Percentiles rank a stretch among this genome's conserved stretches.
Conservation (phyloP, 1,140 invertebrate genomes). For the Orchestia grillus region DNA sequence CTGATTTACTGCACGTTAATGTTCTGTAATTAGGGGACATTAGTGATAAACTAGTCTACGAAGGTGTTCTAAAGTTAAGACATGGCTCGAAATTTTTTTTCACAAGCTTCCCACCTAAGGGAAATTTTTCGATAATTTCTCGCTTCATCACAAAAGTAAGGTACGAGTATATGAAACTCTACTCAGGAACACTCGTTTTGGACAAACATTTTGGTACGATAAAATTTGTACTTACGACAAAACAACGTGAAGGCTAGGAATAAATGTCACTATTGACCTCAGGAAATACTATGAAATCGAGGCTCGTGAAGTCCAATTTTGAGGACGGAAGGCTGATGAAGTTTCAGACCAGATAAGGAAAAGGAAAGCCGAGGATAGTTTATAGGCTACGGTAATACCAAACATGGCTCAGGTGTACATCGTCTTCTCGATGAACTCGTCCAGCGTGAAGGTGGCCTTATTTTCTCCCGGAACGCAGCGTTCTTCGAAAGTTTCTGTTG, state of each 20-base stretch:
- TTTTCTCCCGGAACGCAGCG: background rate
- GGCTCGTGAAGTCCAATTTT: background rate
- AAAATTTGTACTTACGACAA: background rate
- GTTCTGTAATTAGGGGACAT: background rate
- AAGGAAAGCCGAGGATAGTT: background rate
- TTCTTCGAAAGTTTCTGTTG: constrained; percentile 40
- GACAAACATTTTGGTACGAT: background rate
- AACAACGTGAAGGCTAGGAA: background rate
- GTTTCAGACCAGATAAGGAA: background rate
- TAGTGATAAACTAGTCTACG: background rate
- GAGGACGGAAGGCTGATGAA: background rate
- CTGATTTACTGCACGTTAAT: background rate
- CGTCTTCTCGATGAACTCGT: constrained; percentile 44
- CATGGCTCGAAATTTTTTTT: background rate
- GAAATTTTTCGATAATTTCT: background rate
- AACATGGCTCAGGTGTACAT: constrained; percentile 37
- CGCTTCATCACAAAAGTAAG: background rate
- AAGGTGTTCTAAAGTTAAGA: background rate
- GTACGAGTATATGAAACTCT: background rate
- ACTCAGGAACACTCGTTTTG: background rate
- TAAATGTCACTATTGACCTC: background rate
- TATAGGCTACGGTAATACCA: background rate
- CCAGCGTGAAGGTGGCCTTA: constrained; percentile 15
- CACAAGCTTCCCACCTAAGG: background rate
- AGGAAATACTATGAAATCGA: background rate